Evolutionary conservation across 2,797 vertebrate genomes (phyloP).

Genomic region (Coluber constrictor): DNA sequence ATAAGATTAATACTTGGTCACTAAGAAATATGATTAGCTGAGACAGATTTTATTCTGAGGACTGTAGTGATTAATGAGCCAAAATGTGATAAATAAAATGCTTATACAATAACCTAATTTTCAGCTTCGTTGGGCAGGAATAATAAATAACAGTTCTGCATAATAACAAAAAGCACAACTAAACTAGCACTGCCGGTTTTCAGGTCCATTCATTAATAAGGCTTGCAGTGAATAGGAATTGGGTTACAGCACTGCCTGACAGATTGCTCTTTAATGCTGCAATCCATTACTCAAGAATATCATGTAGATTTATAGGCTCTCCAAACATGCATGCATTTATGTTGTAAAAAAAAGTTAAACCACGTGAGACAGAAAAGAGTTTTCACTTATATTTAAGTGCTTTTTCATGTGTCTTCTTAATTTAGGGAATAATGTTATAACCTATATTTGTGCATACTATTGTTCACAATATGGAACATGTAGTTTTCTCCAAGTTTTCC

Average conservation of each 20-base stretch:
- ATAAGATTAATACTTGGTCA: not conserved
- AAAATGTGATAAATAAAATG: constrained; percentile 2
- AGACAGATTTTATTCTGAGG: not conserved
- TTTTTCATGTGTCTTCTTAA: constrained; percentile 9
- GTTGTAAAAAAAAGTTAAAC: not conserved
- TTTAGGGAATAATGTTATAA: not conserved
- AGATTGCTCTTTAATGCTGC: not conserved
- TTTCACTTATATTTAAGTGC: not conserved
- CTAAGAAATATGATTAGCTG: constrained; percentile 32
- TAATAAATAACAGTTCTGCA: constrained; percentile 28
- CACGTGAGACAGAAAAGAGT: not conserved
- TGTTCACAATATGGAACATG: not conserved
- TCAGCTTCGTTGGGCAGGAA: constrained; percentile 12
- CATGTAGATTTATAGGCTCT: not conserved
- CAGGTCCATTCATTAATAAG: not conserved
- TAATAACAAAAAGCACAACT: not conserved
- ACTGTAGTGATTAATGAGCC: constrained; percentile 6
- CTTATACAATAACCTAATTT: constrained; percentile 32
- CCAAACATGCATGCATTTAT: not conserved
- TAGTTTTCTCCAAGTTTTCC: not conserved
- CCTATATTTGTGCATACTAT: not conserved
- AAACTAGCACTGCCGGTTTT: not conserved
- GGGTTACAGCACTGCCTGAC: not conserved
- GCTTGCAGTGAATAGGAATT: not conserved
- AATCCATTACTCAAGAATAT: not conserved